Evolutionary conservation across 2,888 invertebrate species (phyloP).

Genomic region (Stegophylla sp.): DNA sequence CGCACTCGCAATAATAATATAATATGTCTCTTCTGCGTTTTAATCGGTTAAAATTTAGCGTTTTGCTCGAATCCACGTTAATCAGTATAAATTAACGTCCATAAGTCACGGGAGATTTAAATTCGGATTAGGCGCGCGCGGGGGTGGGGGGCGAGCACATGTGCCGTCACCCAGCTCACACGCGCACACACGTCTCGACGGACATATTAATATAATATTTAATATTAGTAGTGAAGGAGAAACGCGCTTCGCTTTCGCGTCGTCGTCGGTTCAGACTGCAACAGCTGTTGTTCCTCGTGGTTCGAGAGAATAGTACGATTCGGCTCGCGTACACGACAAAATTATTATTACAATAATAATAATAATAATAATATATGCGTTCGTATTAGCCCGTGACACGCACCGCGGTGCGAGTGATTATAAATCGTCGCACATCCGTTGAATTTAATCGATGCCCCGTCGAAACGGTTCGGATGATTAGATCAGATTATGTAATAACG

Average conservation of each 20-base stretch:
- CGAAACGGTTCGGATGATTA: slow-evolving; percentile 26
- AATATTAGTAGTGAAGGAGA: background rate
- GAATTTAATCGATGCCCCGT: slow-evolving; percentile 30
- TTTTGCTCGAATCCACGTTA: background rate
- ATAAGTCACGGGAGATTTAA: slow-evolving; percentile 30
- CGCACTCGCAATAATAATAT: too few species aligned
- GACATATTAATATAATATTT: too few species aligned
- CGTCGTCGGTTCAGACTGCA: too few species aligned
- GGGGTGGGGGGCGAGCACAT: background rate
- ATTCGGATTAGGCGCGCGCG: slow-evolving; percentile 36
- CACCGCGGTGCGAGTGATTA: too few species aligned
- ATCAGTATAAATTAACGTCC: slow-evolving; percentile 14
- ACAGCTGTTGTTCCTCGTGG: too few species aligned
- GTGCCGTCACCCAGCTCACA: too few species aligned
- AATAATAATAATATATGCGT: too few species aligned
- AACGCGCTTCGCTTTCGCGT: background rate
- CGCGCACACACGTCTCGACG: background rate
- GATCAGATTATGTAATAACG: background rate
- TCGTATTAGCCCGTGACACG: too few species aligned
- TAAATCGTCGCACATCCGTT: slow-evolving; percentile 15
- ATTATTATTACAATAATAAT: too few species aligned
- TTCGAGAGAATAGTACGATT: too few species aligned
- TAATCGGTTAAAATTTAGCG: background rate
- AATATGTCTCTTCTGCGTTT: background rate
- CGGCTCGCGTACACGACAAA: too few species aligned